Evolutionary conservation across 2,888 invertebrate species (phyloP).

Genomic region (Apoda limacodes): DNA sequence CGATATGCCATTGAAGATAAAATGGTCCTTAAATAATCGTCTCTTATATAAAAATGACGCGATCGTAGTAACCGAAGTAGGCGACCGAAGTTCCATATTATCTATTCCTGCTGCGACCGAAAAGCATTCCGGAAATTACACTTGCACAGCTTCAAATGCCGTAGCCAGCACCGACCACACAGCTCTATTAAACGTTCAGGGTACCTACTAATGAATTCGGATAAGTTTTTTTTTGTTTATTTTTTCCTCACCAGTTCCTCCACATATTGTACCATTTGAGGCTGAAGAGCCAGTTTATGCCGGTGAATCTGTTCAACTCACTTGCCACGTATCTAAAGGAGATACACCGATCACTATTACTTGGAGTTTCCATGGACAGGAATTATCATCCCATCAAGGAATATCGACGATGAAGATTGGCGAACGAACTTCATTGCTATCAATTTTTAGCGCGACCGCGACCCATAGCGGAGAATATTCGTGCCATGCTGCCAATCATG

Average conservation of each 20-base stretch:
- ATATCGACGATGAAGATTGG: conserved; percentile 71
- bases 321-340: conserved; percentile 74
- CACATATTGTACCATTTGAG: conserved; percentile 73
- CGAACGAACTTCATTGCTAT: conserved; percentile 74
- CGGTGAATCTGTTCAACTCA: conserved; percentile 73
- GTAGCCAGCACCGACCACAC: conserved; percentile 75
- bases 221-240: conserved; percentile 24
- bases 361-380: conserved; percentile 79
- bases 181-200: conserved; percentile 74
- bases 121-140: conserved; percentile 80
- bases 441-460: conserved; percentile 72
- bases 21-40: conserved; percentile 76
- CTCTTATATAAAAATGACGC: conserved; percentile 48
- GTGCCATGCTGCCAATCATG: conserved; percentile 76
- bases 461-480: conserved; percentile 79
- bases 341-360: conserved; percentile 78
- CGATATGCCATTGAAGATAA: conserved; percentile 77
- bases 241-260: conserved; percentile 38
- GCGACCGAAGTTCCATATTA: conserved; percentile 72
- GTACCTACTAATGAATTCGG: conserved; percentile 53
- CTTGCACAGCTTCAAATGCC: conserved; percentile 78
- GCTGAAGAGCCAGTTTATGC: conserved; percentile 73
- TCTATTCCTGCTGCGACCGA: conserved; percentile 76
- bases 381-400: conserved; percentile 64
- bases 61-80: conserved; percentile 66